A percentile compares a stretch with the other conserved stretches of the same genome.
Evolutionary conservation across 2,797 vertebrate species (phyloP).

Genomic region (Lagorchestes hirsutus): DNA sequence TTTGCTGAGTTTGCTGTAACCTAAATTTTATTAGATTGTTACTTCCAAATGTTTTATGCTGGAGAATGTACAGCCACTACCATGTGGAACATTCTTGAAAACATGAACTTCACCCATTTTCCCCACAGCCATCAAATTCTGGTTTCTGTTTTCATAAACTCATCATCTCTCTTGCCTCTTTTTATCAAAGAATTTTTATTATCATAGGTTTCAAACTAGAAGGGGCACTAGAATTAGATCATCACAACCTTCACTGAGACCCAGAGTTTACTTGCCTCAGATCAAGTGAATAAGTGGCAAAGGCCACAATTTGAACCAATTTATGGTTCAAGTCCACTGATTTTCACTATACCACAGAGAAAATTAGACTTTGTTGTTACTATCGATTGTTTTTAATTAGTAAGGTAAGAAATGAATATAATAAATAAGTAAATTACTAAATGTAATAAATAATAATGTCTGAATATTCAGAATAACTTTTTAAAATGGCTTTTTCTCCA

Average conservation of each 20-base stretch:
- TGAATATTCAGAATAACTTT: background rate
- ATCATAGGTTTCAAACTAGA: background rate
- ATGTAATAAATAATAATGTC: background rate
- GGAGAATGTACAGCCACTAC: background rate
- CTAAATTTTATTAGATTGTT: slow-evolving; percentile 24
- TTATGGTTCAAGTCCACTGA: background rate
- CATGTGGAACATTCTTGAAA: background rate
- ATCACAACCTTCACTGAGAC: background rate
- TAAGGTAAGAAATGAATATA: background rate
- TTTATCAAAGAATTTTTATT: background rate
- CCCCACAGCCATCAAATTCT: background rate
- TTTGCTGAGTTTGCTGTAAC: background rate
- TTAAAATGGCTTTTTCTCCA: background rate
- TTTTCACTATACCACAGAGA: background rate
- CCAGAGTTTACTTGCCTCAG: background rate
- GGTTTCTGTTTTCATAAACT: background rate
- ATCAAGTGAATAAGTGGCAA: background rate
- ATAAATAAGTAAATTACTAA: background rate
- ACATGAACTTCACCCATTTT: background rate
- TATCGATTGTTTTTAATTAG: background rate
- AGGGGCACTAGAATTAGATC: background rate
- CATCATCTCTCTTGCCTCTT: background rate
- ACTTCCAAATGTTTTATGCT: background rate
- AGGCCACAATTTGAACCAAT: background rate
- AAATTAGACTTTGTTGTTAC: background rate